A percentile compares a stretch with the other conserved stretches of the same genome.
Conservation (phyloP, 1,140 invertebrate species). For the Heliconius hewitsoni region DNA sequence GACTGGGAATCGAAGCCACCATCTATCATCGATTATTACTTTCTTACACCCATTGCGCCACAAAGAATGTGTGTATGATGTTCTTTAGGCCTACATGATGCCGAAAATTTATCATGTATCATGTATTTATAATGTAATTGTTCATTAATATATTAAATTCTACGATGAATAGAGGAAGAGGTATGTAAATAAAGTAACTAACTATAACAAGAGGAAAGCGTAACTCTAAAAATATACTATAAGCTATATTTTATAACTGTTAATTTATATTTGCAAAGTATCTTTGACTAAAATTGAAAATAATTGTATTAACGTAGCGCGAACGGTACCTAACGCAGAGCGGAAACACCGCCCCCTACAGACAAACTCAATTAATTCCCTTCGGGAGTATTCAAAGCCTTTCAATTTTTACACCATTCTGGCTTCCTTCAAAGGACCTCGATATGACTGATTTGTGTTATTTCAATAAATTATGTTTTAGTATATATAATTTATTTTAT, state of each 20-base stretch:
- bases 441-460: conserved; percentile 30
- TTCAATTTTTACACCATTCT: conserved; percentile 76
- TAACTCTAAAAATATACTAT: not conserved
- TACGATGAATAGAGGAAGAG: too few relatives aligned
- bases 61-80: too few relatives aligned
- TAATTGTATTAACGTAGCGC: conserved; percentile 69
- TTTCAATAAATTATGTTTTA: conserved; percentile 7
- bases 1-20: too few relatives aligned
- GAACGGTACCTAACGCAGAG: conserved; percentile 70
- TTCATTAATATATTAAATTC: too few relatives aligned
- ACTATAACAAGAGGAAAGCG: too few relatives aligned
- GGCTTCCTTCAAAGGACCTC: conserved; percentile 41
- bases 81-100: too few relatives aligned
- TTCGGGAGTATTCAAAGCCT: conserved; percentile 69
- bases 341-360: conserved; percentile 71
- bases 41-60: too few relatives aligned
- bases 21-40: too few relatives aligned
- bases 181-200: too few relatives aligned
- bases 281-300: conserved; percentile 51
- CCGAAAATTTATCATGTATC: too few relatives aligned
- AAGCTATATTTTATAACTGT: not conserved
- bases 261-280: conserved; percentile 11
- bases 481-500: not conserved
- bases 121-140: too few relatives aligned
- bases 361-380: conserved; percentile 78